phyloP scores from a whole-genome alignment of 2,797 vertebrate species.

The Melopsittacus undulatus region DNA sequence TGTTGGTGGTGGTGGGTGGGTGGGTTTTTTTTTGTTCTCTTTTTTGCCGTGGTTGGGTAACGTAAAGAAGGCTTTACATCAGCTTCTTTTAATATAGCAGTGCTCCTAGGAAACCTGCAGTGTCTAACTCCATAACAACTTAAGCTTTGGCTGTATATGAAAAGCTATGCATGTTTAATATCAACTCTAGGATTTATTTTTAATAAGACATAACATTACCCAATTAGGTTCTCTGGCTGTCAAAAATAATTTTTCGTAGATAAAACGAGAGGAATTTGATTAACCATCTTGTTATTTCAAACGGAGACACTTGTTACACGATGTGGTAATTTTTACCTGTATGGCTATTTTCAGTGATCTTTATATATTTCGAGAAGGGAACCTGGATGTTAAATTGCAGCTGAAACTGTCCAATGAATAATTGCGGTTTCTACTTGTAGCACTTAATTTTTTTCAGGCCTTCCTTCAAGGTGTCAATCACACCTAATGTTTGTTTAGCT shows the following conservation, averaged over 20 bases:
- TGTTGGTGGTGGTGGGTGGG: too few relatives aligned
- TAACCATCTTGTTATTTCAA: not conserved
- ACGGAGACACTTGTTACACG: not conserved
- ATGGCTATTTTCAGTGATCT: not conserved
- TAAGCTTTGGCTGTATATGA: not conserved
- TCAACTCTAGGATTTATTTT: not conserved
- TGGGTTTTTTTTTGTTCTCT: not conserved
- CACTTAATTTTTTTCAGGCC: not conserved
- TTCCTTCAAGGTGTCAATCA: not conserved
- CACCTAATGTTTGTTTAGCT: not conserved
- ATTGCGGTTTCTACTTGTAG: not conserved
- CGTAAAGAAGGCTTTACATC: not conserved
- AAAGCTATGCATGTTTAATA: not conserved
- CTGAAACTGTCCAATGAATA: not conserved
- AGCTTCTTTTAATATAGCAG: not conserved
- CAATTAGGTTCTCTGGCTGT: not conserved
- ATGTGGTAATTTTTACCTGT: not conserved
- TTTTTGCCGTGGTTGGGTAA: not conserved
- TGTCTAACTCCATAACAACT: not conserved
- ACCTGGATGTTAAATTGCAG: not conserved
- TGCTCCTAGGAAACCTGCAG: not conserved
- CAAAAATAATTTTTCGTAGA: not conserved
- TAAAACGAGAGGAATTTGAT: not conserved
- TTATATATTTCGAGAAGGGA: not conserved
- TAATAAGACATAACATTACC: not conserved